Percentiles rank a stretch among this genome's conserved stretches.
phyloP scores from a whole-genome alignment of 64 coral and sea anemone species.

The Pachyseris speciosa region DNA sequence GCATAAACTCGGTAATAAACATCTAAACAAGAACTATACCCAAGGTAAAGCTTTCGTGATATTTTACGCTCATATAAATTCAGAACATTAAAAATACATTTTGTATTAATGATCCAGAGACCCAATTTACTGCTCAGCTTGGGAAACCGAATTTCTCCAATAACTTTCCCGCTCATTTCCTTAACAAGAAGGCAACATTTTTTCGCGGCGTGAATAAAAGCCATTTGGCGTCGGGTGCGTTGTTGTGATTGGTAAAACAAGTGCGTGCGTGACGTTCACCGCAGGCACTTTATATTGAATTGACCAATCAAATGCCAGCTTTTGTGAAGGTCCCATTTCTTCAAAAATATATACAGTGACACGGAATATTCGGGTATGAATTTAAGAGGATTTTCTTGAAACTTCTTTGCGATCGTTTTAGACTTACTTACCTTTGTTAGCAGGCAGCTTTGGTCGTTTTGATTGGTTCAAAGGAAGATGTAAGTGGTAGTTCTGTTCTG shows the following conservation, averaged over 20 bases:
- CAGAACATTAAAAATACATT: not conserved
- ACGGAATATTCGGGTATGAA: not conserved
- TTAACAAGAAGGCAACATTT: not conserved
- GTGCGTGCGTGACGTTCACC: not conserved
- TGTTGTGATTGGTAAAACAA: not conserved
- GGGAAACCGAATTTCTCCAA: not conserved
- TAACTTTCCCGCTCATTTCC: not conserved
- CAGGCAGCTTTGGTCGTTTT: not conserved
- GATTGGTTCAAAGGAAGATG: not conserved
- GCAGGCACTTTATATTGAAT: not conserved
- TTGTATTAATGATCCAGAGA: not conserved
- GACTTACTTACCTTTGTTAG: not conserved
- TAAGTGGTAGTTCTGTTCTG: not conserved
- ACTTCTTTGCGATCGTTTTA: not conserved
- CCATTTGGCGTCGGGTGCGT: not conserved
- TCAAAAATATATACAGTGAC: not conserved
- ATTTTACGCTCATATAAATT: not conserved
- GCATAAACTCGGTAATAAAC: not conserved
- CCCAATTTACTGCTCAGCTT: not conserved
- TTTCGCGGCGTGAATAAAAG: not conserved
- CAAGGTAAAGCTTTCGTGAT: too few species aligned
- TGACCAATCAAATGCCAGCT: not conserved
- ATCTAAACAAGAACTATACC: too few species aligned
- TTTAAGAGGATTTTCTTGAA: not conserved
- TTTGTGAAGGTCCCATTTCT: not conserved